Evolutionary conservation across 2,888 invertebrate genomes (phyloP), one percentile per base, ranked within the genome.

Genomic region (Lithosia quadra): DNA sequence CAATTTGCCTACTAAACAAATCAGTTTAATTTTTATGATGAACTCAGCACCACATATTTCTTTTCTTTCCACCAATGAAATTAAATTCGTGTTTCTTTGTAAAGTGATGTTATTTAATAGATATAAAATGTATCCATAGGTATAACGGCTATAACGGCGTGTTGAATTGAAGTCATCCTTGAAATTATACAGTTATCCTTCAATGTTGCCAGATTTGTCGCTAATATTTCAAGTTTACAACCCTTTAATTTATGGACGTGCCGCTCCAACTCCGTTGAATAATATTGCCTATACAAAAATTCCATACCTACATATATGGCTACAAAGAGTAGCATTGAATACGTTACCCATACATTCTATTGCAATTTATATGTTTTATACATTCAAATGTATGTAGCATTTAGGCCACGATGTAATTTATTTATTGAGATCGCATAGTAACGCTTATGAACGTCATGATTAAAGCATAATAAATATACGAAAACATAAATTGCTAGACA

Each of bases 121-220:
- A n/a, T n/a, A n/a, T n/a, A n/a, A n/a, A n/a, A n/a, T n/a, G n/a
- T n/a, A n/a, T n/a, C n/a, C n/a, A n/a, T n/a, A n/a, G n/a, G n/a
- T n/a, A n/a, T n/a, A n/a, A n/a, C n/a, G n/a, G 1, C 7, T 49
- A 49, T 49, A 49, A 49, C 49, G 49, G n/a, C 15, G 3, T 15
- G 3, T 49, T 49, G 49, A n/a, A 49, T 49, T 49, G 49, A 33
- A 58, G 33, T 58, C 33, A 58, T 33, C 33, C 58, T 58, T 33
- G 33, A 58, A 58, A 58, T 33, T 33, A 58, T n/a, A 33, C n/a
- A 58, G n/a, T 33, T 58, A 36, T 36, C 21, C 21, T 59, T 59
- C 34, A 22, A 21, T 36, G 34, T 11, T 56, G 21, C 49, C 49
- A 49, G 49, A 49, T n/a, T 49, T 49, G 49, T 49, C 49, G n/a